These are phyloP conservation scores for Vandiemenella viatica DNA, from an alignment of 2,888 invertebrate species.

Conservation along the genomic window DNA sequence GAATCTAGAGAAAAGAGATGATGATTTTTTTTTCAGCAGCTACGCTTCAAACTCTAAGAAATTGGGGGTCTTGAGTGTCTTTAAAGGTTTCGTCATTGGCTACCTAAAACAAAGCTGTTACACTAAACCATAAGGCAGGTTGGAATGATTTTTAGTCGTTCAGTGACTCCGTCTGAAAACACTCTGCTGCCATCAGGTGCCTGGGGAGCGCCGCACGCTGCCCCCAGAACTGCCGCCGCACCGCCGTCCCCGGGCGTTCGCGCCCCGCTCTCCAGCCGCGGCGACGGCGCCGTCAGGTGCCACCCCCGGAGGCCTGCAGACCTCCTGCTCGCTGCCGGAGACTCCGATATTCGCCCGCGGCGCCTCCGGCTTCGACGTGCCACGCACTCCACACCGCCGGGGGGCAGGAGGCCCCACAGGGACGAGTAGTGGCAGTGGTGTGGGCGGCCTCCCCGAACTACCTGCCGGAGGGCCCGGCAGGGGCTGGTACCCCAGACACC, in stretches of 20 bases:
- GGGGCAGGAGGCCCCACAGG: conserved; percentile 8
- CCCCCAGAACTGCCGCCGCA: conserved; percentile 51
- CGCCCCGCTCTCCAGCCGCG: conserved; percentile 33
- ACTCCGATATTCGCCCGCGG: conserved; percentile 76
- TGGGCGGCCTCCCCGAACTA: conserved; percentile 22
- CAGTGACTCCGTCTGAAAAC: too few species aligned
- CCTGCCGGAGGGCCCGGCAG: conserved; percentile 63
- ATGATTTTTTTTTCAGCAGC: too few species aligned
- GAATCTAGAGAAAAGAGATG: too few species aligned
- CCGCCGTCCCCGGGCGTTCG: conserved; percentile 35
- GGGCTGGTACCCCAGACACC: conserved; percentile 44
- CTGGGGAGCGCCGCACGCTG: conserved; percentile 48
- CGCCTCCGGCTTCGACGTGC: conserved; percentile 52
- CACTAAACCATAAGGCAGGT: too few species aligned
- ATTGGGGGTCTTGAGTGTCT: too few species aligned
- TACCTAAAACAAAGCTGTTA: too few species aligned
- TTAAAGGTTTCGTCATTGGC: too few species aligned
- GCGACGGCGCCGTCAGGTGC: conserved; percentile 38
- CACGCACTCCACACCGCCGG: conserved; percentile 60
- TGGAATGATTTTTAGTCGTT: too few species aligned
- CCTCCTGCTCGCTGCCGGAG: conserved; percentile 76
- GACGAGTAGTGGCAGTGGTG: conserved; percentile 25
- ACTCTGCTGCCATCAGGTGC: conserved; percentile 7
- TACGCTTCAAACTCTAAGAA: too few species aligned
- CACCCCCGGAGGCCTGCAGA: conserved; percentile 54